phyloP scores from a whole-genome alignment of 2,113 vertebrate genomes.

The Todiramphus chloris region DNA sequence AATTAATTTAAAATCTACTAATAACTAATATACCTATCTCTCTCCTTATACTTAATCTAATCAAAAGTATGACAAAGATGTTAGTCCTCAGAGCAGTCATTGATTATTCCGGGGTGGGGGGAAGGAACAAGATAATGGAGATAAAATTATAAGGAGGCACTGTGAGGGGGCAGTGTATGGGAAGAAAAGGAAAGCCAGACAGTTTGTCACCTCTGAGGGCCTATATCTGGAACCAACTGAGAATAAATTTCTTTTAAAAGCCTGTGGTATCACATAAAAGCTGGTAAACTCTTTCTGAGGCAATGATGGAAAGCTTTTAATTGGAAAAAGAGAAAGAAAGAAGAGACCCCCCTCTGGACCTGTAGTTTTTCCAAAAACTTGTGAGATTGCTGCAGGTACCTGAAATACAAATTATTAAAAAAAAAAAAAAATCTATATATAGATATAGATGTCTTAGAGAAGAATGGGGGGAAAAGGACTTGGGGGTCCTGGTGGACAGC shows the following conservation, averaged over 20 bases:
- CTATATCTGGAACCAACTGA: constrained; percentile 5
- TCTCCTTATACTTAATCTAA: background rate
- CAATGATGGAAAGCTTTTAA: constrained; percentile 31
- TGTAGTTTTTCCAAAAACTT: background rate
- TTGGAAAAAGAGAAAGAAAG: background rate
- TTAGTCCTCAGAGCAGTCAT: background rate
- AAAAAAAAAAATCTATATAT: too few relatives aligned
- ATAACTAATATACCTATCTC: background rate
- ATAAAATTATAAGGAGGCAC: background rate
- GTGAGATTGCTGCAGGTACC: background rate
- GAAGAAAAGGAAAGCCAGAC: background rate
- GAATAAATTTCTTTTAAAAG: constrained; percentile 46
- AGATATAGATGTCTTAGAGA: background rate
- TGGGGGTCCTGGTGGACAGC: too few relatives aligned
- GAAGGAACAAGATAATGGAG: background rate
- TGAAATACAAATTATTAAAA: background rate
- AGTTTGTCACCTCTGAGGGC: background rate
- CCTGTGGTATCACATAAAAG: constrained; percentile 11
- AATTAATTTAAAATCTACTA: background rate
- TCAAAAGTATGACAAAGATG: background rate
- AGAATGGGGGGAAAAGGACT: too few relatives aligned
- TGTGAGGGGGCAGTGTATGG: background rate
- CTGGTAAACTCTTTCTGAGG: constrained; percentile 15
- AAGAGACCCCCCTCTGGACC: background rate
- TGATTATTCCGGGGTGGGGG: background rate